phyloP scores from a whole-genome alignment of 1,140 invertebrate species.

The Planococcus citri region DNA sequence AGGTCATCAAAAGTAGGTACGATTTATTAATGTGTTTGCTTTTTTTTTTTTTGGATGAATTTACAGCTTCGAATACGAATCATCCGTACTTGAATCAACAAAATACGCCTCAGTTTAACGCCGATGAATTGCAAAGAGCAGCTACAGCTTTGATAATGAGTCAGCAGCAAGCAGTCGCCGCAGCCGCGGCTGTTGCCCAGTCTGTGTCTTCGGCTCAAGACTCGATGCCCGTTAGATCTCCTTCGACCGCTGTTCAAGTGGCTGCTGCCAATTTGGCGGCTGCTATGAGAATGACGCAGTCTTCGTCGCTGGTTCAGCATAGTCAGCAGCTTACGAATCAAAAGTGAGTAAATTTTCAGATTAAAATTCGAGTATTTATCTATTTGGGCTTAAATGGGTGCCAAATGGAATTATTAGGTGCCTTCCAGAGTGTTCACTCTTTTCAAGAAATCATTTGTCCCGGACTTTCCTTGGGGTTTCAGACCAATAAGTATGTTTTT shows the following conservation, averaged over 20 bases:
- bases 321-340: slow-evolving; percentile 29
- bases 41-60: too few species aligned
- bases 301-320: slow-evolving; percentile 26
- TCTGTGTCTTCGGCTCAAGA: slow-evolving; percentile 16
- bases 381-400: too few species aligned
- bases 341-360: slow-evolving; percentile 26
- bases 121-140: slow-evolving; percentile 56
- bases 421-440: too few species aligned
- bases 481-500: too few species aligned
- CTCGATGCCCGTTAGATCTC: slow-evolving; percentile 22
- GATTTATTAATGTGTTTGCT: too few species aligned
- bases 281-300: slow-evolving; percentile 56
- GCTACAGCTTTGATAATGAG: slow-evolving; percentile 54
- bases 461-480: too few species aligned
- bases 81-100: slow-evolving; percentile 30
- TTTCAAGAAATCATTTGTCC: too few species aligned
- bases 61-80: slow-evolving; percentile 26
- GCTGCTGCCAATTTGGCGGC: slow-evolving; percentile 62
- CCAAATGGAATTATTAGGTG: too few species aligned
- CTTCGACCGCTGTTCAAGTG: slow-evolving; percentile 45
- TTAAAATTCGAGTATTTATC: too few species aligned
- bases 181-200: slow-evolving; percentile 21
- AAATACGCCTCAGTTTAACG: slow-evolving; percentile 45
- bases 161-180: slow-evolving; percentile 28
- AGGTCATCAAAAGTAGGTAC: too few species aligned